These are phyloP conservation scores for Cochlearius cochlearius DNA, from an alignment of 2,113 vertebrate species.

Conservation along the genomic window DNA sequence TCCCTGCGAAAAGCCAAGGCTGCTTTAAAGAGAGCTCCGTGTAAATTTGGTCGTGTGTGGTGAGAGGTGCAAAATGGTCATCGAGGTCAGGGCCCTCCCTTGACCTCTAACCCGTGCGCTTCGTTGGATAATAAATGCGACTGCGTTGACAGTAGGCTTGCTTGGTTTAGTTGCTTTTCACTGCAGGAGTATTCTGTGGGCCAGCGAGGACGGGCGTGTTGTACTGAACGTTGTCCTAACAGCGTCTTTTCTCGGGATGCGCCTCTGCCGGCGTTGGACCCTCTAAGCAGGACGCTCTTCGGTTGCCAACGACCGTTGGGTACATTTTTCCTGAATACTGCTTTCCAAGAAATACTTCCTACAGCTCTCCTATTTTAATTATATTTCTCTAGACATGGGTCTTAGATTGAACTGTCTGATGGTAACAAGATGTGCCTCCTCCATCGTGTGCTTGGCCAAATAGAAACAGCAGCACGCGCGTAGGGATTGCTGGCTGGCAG, in stretches of 20 bases:
- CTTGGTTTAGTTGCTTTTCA: not conserved
- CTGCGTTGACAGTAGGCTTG: no score
- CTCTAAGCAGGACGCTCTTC: not conserved
- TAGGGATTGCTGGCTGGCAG: not conserved
- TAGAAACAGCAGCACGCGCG: rapidly evolving
- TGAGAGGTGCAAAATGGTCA: not conserved
- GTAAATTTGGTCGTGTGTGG: not conserved
- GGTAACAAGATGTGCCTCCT: no score
- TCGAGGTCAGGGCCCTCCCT: no score
- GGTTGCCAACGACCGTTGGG: not conserved
- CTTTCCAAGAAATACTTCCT: not conserved
- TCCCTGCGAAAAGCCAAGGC: not conserved
- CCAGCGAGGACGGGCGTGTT: rapidly evolving
- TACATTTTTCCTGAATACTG: not conserved
- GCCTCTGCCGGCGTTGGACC: not conserved
- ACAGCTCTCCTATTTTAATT: not conserved
- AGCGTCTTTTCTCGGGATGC: not conserved
- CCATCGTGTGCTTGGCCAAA: rapidly evolving
- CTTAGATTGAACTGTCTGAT: not conserved
- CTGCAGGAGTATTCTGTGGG: no score
- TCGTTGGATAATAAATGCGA: not conserved
- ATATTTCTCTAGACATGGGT: not conserved
- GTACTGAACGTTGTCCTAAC: rapidly evolving
- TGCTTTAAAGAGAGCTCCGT: not conserved
- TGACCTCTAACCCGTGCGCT: rapidly evolving